Evolutionary conservation across 2,888 invertebrate species (phyloP).

Genomic region (Aricia artaxerxes): DNA sequence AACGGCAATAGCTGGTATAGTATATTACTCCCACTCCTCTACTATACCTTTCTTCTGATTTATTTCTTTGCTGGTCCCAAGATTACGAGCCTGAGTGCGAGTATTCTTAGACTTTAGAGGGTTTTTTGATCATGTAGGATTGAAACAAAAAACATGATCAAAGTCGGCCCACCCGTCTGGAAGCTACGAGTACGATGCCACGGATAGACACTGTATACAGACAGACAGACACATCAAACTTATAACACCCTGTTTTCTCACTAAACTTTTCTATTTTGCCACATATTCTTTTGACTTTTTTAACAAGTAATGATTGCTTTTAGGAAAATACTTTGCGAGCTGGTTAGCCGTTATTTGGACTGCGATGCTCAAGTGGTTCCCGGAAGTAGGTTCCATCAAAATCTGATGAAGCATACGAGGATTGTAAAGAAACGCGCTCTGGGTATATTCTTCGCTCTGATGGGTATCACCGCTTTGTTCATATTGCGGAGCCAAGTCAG

Average conservation of each 20-base stretch:
- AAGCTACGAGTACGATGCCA: no score
- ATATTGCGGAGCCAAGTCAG: constrained; percentile 44
- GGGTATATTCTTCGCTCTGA: constrained; percentile 53
- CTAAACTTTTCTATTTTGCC: no score
- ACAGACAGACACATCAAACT: no score
- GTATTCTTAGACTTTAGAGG: no score
- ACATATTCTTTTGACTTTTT: not conserved
- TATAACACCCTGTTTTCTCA: no score
- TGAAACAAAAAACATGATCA: no score
- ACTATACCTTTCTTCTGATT: no score
- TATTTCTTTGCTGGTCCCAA: no score
- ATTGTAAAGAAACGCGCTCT: constrained; percentile 53
- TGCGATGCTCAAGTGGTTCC: constrained; percentile 46
- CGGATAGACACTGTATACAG: no score
- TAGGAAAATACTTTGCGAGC: constrained; percentile 49
- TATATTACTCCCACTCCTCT: not conserved
- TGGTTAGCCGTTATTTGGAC: constrained; percentile 49
- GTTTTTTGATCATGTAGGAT: no score
- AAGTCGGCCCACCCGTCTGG: no score
- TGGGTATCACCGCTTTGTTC: constrained; percentile 51
- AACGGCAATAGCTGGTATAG: constrained; percentile 47
- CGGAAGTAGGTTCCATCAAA: constrained; percentile 49
- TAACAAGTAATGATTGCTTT: constrained; percentile 29
- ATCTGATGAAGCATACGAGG: constrained; percentile 47
- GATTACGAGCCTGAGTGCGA: no score